Evolutionary conservation across 2,113 vertebrate genomes (phyloP).

Genomic region (Scartelaos histophorus): DNA sequence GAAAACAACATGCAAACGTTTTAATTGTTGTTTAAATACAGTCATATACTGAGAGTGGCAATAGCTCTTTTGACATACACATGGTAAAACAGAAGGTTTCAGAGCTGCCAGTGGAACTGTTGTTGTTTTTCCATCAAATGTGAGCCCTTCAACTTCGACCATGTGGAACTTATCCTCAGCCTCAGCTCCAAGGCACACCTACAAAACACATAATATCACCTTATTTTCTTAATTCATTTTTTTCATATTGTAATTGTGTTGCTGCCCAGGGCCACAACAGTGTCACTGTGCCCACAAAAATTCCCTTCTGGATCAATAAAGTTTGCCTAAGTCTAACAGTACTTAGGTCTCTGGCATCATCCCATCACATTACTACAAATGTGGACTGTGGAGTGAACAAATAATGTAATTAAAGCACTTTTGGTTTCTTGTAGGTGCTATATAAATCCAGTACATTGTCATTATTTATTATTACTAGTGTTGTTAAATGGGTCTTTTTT

Average conservation of each 20-base stretch:
- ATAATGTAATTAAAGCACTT: too few relatives aligned
- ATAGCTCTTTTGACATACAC: conserved; percentile 65
- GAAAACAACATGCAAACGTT: not conserved
- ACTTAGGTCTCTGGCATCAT: too few relatives aligned
- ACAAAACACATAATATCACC: conserved; percentile 17
- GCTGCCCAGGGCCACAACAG: not conserved
- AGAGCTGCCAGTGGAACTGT: conserved; percentile 77
- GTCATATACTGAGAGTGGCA: not conserved
- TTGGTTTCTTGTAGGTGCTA: too few relatives aligned
- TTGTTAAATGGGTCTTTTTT: not conserved
- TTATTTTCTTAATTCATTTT: too few relatives aligned
- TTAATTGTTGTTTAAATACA: not conserved
- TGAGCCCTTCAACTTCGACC: conserved; percentile 79
- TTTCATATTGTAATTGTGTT: too few relatives aligned
- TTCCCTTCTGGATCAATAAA: too few relatives aligned
- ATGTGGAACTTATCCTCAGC: conserved; percentile 79
- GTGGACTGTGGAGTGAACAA: too few relatives aligned
- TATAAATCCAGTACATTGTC: too few relatives aligned
- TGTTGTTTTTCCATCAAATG: conserved; percentile 74
- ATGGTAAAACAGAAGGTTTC: conserved; percentile 78
- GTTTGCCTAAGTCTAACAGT: too few relatives aligned
- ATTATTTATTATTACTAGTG: too few relatives aligned
- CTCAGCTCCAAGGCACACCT: conserved; percentile 80
- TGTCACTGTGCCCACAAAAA: too few relatives aligned
- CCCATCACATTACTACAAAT: too few relatives aligned